Base-by-base conservation (phyloP, 1,140 invertebrate species). In the Lethocerus indicus region DNA sequence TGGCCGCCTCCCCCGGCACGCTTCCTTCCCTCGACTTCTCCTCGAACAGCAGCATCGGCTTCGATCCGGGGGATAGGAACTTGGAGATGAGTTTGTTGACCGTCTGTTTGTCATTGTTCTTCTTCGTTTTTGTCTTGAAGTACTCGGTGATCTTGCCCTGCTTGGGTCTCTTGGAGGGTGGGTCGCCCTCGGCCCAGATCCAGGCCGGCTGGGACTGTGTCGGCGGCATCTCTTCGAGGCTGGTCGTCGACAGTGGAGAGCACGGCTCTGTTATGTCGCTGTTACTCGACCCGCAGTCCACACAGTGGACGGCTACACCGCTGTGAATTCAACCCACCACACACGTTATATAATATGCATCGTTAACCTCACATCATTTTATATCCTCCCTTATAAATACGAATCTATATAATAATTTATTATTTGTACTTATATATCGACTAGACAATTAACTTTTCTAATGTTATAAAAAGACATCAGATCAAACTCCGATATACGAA, bases 231-330 rank as follows among this genome's bases (percentile, higher is more conserved):
- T 65, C 70, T 58, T 57, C 63, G 57, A 59, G 58, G 46, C 55
- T 66, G 60, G 51, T 47, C 6, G 39, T 35, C 62, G 79, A 83
- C 63, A 75, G 81, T 52, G 84, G 83, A 32, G 82, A 86, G 26
- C 80, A 80, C 26, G 83, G 83, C 63, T 87, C 83, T 50, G 83
- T 79, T 57, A 80, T 79, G 65, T 81, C 79, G 61, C 78, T 81
- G 55, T 77, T 78, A 60, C 74, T 78, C 41, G 52, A 59, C 24
- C 55, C 56, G 61, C 70, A 73, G 56, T 79, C 76, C 14, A 76
- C 75, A 57, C 76, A 79, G 44, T 75, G 68, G 23, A 76, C 71
- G 35, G 76, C 78, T 41, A 81, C 78, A 32, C 79, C 79, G 70
- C 79, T 83, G 69, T n/a, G n/a, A n/a, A n/a, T n/a, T n/a, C n/a